Conservation (phyloP, 2,888 invertebrate species). For the Eupithecia vulgata region DNA sequence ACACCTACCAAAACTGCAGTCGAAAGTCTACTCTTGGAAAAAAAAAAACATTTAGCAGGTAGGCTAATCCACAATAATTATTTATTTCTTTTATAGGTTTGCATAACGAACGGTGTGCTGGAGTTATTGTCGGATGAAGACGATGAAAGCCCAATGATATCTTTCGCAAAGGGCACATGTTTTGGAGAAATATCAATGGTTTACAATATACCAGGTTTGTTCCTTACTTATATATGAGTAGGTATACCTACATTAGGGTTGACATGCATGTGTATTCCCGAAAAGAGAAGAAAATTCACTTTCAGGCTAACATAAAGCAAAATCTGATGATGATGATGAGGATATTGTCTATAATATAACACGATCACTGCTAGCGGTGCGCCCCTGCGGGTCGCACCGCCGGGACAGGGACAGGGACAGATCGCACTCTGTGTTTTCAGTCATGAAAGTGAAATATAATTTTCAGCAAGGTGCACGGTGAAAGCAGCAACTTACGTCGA, state of each 20-base stretch:
- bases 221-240: neutral
- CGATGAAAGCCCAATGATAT: constrained; percentile 81
- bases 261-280: too few relatives aligned
- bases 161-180: constrained; percentile 79
- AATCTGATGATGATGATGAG: too few relatives aligned
- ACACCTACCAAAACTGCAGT: neutral
- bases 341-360: too few relatives aligned
- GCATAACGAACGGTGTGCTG: constrained; percentile 77
- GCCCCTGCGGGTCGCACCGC: too few relatives aligned
- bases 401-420: too few relatives aligned
- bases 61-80: neutral
- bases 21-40: neutral
- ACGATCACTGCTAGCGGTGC: too few relatives aligned
- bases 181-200: constrained; percentile 81
- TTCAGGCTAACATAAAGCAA: too few relatives aligned
- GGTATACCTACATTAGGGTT: neutral
- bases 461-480: constrained; percentile 77
- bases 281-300: neutral
- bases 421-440: too few relatives aligned
- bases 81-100: constrained; percentile 62
- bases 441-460: too few relatives aligned
- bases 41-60: neutral
- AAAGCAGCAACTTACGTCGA: constrained; percentile 82
- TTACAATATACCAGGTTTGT: constrained; percentile 75
- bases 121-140: constrained; percentile 82